phyloP scores from a whole-genome alignment of 2,113 vertebrate species.

The Mesocricetus auratus region DNA sequence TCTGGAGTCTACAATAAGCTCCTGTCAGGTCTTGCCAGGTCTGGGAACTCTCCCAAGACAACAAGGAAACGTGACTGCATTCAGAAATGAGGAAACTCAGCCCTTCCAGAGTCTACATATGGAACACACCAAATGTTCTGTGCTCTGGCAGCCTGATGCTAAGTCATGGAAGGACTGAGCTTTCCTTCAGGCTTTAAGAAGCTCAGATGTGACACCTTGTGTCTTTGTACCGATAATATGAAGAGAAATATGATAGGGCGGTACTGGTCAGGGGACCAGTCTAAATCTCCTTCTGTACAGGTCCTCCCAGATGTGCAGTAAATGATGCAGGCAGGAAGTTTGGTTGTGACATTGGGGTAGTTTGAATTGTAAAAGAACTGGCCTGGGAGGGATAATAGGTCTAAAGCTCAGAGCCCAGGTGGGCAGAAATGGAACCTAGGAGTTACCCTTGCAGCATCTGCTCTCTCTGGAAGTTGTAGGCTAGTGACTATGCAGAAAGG shows the following conservation, averaged over 20 bases:
- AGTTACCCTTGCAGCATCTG: neutral
- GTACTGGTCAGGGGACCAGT: neutral
- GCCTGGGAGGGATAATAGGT: neutral
- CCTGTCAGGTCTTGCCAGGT: neutral
- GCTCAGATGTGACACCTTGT: neutral
- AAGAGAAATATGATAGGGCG: neutral
- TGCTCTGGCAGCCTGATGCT: neutral
- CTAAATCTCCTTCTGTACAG: neutral
- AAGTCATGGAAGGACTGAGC: neutral
- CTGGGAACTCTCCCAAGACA: constrained; percentile 63
- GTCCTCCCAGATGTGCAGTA: neutral
- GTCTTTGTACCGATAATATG: neutral
- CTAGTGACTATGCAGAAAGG: too few species aligned
- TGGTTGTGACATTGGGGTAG: neutral
- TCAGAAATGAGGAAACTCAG: constrained; percentile 44
- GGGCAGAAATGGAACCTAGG: neutral
- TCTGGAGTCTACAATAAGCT: constrained; percentile 44
- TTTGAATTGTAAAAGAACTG: neutral
- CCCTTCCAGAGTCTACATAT: neutral
- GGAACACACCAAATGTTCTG: constrained; percentile 28
- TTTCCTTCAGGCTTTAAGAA: neutral
- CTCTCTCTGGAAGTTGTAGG: neutral
- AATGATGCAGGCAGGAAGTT: neutral
- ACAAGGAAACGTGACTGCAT: constrained; percentile 30
- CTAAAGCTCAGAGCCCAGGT: neutral